Conservation (phyloP, 2,888 invertebrate species). For the Crematogaster levior region DNA sequence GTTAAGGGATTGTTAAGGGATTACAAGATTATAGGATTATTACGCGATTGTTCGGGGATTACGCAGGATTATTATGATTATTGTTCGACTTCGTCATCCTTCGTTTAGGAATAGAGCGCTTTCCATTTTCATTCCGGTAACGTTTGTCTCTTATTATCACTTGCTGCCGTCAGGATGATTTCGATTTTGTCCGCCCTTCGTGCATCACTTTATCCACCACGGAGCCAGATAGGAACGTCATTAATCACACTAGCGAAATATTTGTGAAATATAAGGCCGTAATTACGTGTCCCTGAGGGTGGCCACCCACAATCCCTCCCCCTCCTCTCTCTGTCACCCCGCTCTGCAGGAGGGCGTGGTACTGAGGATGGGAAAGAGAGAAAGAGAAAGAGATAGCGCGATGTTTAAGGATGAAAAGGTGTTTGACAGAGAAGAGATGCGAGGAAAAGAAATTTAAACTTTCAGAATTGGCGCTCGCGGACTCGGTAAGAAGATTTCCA, state of each 20-base stretch:
- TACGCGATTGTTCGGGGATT: background rate
- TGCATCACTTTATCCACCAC: slow-evolving; percentile 41
- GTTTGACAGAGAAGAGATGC: slow-evolving; percentile 41
- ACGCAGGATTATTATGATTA: slow-evolving; percentile 11
- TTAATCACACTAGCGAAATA: slow-evolving; percentile 78
- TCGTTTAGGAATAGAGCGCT: background rate
- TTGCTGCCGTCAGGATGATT: slow-evolving; percentile 56
- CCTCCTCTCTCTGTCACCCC: background rate
- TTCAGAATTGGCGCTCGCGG: slow-evolving; percentile 59
- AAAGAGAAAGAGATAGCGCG: background rate
- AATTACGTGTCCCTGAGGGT: slow-evolving; percentile 68
- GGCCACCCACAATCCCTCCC: background rate
- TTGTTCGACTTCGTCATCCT: background rate
- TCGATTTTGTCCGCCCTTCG: slow-evolving; percentile 63
- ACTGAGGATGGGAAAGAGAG: background rate
- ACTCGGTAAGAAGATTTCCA: slow-evolving; percentile 66
- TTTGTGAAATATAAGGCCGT: slow-evolving; percentile 74
- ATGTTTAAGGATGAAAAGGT: slow-evolving; percentile 22
- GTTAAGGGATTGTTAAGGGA: background rate
- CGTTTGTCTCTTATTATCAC: slow-evolving; percentile 8
- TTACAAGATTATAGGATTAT: slow-evolving; percentile 11
- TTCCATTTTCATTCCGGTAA: background rate
- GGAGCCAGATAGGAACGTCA: slow-evolving; percentile 69
- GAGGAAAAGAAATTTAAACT: slow-evolving; percentile 64
- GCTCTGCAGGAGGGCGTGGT: slow-evolving; percentile 32